Evolutionary conservation across 1,140 invertebrate species (phyloP), one percentile per base, ranked within the genome.

Genomic region (Drosophila hydei): DNA sequence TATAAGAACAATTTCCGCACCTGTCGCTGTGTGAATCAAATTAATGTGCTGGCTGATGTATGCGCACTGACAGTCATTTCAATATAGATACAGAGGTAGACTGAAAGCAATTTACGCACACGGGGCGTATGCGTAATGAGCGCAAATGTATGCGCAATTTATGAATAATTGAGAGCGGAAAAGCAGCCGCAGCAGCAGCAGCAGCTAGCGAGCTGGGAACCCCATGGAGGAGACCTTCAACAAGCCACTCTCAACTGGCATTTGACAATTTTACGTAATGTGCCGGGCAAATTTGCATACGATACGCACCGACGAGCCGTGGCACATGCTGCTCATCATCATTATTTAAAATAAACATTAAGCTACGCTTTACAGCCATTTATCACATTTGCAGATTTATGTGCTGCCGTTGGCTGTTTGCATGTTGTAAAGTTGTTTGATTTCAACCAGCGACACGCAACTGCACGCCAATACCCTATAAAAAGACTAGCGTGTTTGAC

Each of bases 331-430:
- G 59, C 72, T 88, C 81, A 87, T 88, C 81, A 87, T 87, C 83
- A 87, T 87, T 81, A 88, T 88, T 88, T 88, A 81, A 81, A 78
- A 87, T 87, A 88, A 88, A 72, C 81, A 81, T 85, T 85, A 69
- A 59, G 77, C 83, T 56, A 77, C 77, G 81, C 81, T 78, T 88
- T 81, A 75, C 76, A 78, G 79, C 77, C 81, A 85, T 85, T 88
- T 85, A 85, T 85, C 81, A 85, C 81, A 87, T 87, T 87, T 81
- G 68, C 71, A 77, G 75, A 87, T 88, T 87, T 87, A 87, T 81
- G 71, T 69, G 71, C 63, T 56, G 70, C 83, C 74, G 68, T 75
- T 77, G 5, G 14, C 25, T 14, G 23, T 18, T 65, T 71, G 68
- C 52, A 71, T 50, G 68, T 50, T 64, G 52, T 47, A 58, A 43